Evolutionary conservation across 2,113 vertebrate species (phyloP).

Genomic region (Erpornis zantholeuca): DNA sequence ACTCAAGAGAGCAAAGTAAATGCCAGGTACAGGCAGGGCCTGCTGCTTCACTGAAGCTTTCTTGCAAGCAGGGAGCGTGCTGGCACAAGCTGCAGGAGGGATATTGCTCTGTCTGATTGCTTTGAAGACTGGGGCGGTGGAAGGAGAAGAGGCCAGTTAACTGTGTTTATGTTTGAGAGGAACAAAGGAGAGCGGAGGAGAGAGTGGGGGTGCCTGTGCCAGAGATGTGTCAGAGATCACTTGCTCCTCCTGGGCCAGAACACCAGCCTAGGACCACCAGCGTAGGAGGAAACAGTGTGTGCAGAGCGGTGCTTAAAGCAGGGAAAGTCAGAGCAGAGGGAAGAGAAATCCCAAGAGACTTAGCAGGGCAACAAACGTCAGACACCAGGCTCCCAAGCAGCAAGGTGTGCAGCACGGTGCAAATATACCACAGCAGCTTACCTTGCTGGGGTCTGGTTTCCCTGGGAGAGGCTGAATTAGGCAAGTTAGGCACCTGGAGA

Average conservation of each 20-base stretch:
- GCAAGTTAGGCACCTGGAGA: background rate
- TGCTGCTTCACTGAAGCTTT: background rate
- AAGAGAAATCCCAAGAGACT: background rate
- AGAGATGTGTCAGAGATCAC: conserved; percentile 72
- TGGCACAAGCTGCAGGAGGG: conserved; percentile 6
- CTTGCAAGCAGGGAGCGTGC: background rate
- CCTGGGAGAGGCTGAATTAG: background rate
- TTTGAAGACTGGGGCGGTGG: conserved; percentile 13
- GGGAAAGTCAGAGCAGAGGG: background rate
- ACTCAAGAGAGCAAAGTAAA: background rate
- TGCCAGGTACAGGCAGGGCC: background rate
- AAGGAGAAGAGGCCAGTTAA: conserved; percentile 53
- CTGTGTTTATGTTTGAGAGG: conserved; percentile 67
- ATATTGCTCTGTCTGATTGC: background rate
- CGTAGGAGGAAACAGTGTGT: background rate
- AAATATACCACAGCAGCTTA: background rate
- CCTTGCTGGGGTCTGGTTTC: background rate
- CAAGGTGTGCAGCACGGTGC: accelerated
- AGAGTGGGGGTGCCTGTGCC: background rate
- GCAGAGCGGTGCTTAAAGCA: background rate
- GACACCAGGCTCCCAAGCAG: background rate
- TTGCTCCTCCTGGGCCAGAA: conserved; percentile 68
- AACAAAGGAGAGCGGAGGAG: conserved; percentile 34
- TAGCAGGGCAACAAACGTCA: background rate
- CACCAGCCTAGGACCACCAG: conserved; percentile 77